Conservation (phyloP, 2,797 vertebrate genomes). For the Australoheros facetus region DNA sequence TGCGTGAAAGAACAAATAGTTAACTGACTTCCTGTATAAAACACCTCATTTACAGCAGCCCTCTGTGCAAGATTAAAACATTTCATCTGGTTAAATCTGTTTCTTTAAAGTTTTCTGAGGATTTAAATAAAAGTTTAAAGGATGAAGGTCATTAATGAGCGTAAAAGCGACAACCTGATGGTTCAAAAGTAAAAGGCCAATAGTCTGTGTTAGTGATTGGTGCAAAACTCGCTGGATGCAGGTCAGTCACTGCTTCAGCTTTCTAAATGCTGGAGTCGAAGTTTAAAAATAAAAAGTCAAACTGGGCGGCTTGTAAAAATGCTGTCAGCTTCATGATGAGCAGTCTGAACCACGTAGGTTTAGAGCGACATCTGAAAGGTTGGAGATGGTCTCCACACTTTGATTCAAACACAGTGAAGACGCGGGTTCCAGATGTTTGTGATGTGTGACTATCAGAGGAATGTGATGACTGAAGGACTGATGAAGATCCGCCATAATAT, state of each 20-base stretch:
- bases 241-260: neutral
- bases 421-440: too few relatives aligned
- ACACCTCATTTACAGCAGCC: neutral
- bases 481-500: too few relatives aligned
- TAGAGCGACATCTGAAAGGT: too few relatives aligned
- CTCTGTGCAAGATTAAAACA: neutral
- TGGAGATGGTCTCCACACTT: too few relatives aligned
- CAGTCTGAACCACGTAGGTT: too few relatives aligned
- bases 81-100: neutral
- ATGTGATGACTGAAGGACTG: too few relatives aligned
- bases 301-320: too few relatives aligned
- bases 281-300: neutral
- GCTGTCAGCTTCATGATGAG: too few relatives aligned
- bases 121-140: neutral
- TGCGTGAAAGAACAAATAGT: neutral
- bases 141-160: neutral
- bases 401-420: too few relatives aligned
- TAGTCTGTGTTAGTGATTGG: neutral
- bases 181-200: neutral
- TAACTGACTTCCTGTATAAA: neutral
- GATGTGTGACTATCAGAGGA: too few relatives aligned
- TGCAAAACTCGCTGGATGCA: neutral
- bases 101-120: accelerated
- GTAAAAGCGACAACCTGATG: neutral
- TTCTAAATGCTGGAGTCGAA: neutral